Percentiles rank a stretch among this genome's conserved stretches.
Evolutionary conservation across 2,888 invertebrate genomes (phyloP).

Genomic region (Rotaria macrura): DNA sequence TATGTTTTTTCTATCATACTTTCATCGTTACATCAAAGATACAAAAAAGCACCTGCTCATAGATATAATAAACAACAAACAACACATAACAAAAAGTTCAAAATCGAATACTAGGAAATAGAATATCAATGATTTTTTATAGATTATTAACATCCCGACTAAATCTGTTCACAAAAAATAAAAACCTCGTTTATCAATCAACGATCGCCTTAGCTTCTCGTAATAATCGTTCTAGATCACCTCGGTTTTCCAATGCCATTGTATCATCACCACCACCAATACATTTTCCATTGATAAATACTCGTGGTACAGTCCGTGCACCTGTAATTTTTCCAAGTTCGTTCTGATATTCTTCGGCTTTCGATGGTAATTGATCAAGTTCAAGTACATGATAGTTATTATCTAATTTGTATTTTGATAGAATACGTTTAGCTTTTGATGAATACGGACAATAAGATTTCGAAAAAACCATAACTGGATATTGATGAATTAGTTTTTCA

Average conservation of each 20-base stretch:
- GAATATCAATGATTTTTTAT: too few relatives aligned
- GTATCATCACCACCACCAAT: conserved; percentile 85
- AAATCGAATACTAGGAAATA: too few relatives aligned
- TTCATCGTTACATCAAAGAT: too few relatives aligned
- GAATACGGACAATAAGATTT: conserved; percentile 83
- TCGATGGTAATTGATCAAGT: conserved; percentile 63
- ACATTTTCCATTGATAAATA: conserved; percentile 78
- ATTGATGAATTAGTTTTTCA: not conserved
- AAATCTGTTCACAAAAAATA: too few relatives aligned
- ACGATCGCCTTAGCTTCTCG: conserved; percentile 10
- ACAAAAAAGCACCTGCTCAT: too few relatives aligned
- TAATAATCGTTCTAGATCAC: conserved; percentile 37
- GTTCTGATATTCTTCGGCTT: conserved; percentile 67
- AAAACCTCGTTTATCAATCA: not conserved
- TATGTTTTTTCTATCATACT: too few relatives aligned
- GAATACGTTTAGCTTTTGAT: conserved; percentile 72
- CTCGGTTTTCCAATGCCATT: conserved; percentile 48
- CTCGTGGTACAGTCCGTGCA: conserved; percentile 68
- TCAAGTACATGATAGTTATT: conserved; percentile 64
- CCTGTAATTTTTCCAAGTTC: conserved; percentile 70
- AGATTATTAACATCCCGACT: too few relatives aligned
- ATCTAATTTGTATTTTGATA: conserved; percentile 37
- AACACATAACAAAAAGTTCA: too few relatives aligned
- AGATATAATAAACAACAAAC: too few relatives aligned
- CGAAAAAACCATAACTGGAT: conserved; percentile 71